Evolutionary conservation across 1,140 invertebrate genomes (phyloP), one percentile per base, ranked within the genome.

Genomic region (Lutraria rhynchaena): DNA sequence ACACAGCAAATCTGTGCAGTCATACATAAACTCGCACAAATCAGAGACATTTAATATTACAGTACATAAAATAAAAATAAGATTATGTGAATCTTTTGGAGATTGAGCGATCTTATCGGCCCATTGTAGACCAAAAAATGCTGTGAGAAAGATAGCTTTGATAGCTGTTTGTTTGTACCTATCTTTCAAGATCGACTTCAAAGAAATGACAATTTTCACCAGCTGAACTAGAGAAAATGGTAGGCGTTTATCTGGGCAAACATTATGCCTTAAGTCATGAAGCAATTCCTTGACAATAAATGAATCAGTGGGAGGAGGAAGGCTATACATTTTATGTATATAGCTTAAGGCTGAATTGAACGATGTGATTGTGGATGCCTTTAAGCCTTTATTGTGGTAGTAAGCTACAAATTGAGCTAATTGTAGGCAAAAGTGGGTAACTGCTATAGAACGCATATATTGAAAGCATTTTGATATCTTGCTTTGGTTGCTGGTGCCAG

Each of bases 371-470:
- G 74, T 77, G 19, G 58, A 41, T 5, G 74, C 35, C 24, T 77
- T 60, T 5, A 63, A 44, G 13, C 29, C 4, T 15, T n/a, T 22
- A 22, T 65, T 13, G 41, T 77, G 57, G 44, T 60, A 77, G n/a
- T 29, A 17, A 3, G 74, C 74, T 24, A 77, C 53, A 53, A 77
- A 77, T 35, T 77, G 74, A 33, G 74, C 74, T n/a, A 77, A n/a
- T 22, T 58, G 51, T 24, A 60, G 15, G 35, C 22, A 9, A 55
- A 55, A 60, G 60, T 31, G 7, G 74, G 74, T 19, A 77, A 31
- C 9, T 77, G 74, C 24, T 65, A 77, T 31, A 3, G 3, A 17
- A 22, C 27, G 57, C 65, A 77, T 3, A 65, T 57, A 13, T 63
- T 46, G 11, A 63, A 22, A 22, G 74, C 58, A 55, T 77, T 74